Base-by-base conservation (phyloP, 1,140 invertebrate genomes). In the Drosophila punjabiensis region DNA sequence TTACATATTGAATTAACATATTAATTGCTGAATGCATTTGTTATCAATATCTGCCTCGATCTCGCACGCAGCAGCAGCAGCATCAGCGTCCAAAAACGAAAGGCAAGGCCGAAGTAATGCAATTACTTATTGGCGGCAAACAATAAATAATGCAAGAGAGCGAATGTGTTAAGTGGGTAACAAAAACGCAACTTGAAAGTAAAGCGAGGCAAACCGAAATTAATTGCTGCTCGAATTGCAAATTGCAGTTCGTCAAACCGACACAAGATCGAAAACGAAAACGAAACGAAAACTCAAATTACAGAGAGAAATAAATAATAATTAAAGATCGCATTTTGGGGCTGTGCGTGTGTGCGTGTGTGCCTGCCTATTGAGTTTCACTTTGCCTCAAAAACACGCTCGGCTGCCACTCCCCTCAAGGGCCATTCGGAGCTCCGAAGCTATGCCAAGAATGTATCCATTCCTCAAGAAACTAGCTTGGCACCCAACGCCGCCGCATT, bases 381-480 rank as follows among this genome's bases (percentile, higher is more conserved):
- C 71, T 75, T 75, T 45, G 9, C 5, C 45, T 14, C 18, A 14
- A 11, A 24, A 13, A 7, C 45, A 47, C 45, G 7, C 24, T 6
- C 35, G 3, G 4, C 14, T 5, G 35, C 8, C 58, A 9, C n/a
- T 33, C 18, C 43, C 30, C 28, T 62, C 28, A 43, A 74, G 68
- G 68, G 70, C 70, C 37, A 20, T 14, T 37, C 16, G 30, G 35
- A 28, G 13, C 18, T 43, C 24, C 9, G 16, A 6, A 64, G 76
- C 47, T 71, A 79, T 79, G 76, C 76, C 66, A 79, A 79, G 76
- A 79, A 79, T 79, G 75, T 79, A 20, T 60, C 32, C 33, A 61
- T 37, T 16, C 20, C 47, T 45, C 48, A 10, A 55, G 43, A 71
- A 71, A 78, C 75, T 55, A 18, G 63, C 39, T 60, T 30, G 48